Conservation (phyloP, 2,113 vertebrate species). For the Lethenteron camtschaticum region DNA sequence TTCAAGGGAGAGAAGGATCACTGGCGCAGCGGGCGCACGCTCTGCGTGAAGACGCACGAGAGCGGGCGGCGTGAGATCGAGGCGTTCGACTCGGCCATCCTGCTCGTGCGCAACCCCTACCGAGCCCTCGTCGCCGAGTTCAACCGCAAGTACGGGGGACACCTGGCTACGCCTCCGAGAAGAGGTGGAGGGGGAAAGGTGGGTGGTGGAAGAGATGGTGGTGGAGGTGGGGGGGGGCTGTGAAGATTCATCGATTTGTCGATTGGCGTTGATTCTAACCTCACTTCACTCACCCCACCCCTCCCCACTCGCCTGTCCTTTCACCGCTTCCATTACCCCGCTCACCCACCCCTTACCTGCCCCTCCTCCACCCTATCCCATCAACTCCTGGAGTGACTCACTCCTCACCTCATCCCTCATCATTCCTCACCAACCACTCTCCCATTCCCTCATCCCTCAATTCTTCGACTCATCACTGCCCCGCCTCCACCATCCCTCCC, state of each 20-base stretch:
- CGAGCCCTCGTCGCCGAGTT: slow-evolving; percentile 95
- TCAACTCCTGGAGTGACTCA: too few relatives aligned
- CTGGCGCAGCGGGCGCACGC: slow-evolving; percentile 67
- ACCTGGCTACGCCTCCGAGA: slow-evolving; percentile 71
- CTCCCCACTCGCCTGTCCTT: background rate
- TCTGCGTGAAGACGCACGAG: slow-evolving; percentile 92
- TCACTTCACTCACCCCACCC: background rate
- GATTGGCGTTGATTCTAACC: too few relatives aligned
- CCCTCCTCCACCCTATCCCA: background rate
- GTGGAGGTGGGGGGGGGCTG: background rate
- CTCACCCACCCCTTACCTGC: background rate
- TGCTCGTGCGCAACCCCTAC: slow-evolving; percentile 85
- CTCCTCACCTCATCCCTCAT: background rate
- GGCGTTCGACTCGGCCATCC: slow-evolving; percentile 53
- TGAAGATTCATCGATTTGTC: background rate
- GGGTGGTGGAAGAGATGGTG: slow-evolving; percentile 7
- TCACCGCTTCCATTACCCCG: background rate
- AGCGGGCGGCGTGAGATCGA: slow-evolving; percentile 84
- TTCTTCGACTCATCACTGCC: background rate
- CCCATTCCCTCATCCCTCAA: background rate
- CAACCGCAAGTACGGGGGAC: slow-evolving; percentile 81
- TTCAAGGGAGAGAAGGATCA: slow-evolving; percentile 91
- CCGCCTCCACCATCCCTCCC: background rate
- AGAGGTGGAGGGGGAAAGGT: slow-evolving; percentile 95
- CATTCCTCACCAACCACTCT: background rate